Evolutionary conservation across 2,888 invertebrate genomes (phyloP).

Genomic region (Agrotis clavis): DNA sequence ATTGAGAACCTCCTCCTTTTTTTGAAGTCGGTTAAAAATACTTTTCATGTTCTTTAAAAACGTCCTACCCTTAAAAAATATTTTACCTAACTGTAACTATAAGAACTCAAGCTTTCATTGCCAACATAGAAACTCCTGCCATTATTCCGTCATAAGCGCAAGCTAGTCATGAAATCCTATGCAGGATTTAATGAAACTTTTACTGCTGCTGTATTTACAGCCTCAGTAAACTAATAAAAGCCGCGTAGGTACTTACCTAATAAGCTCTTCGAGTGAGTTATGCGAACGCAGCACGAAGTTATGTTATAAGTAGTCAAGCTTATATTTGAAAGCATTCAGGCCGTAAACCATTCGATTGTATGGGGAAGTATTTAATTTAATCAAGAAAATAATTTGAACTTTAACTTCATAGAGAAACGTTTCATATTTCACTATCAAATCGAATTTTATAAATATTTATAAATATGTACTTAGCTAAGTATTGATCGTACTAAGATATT

Average conservation of each 20-base stretch:
- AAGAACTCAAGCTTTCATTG: neutral
- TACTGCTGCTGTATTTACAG: conserved; percentile 27
- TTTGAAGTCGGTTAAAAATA: too few relatives aligned
- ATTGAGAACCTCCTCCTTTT: too few relatives aligned
- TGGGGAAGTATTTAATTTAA: neutral
- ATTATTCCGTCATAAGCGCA: conserved; percentile 1
- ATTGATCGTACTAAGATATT: neutral
- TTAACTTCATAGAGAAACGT: neutral
- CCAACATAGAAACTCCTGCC: neutral
- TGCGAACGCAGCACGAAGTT: conserved; percentile 15
- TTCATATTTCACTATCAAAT: neutral
- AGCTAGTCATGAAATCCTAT: conserved; percentile 15
- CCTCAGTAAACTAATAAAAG: conserved; percentile 28
- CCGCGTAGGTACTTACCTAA: neutral
- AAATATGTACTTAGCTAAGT: neutral
- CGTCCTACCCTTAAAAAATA: neutral
- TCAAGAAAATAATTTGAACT: neutral
- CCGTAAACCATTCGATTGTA: neutral
- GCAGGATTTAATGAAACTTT: conserved; percentile 11
- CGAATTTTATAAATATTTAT: neutral
- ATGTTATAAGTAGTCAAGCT: conserved; percentile 7
- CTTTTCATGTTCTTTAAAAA: conserved; percentile 14
- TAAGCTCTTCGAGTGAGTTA: conserved; percentile 33
- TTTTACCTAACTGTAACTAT: conserved; percentile 7
- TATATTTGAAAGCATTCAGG: conserved; percentile 2